These are phyloP conservation scores for Sarcophaga bullata DNA, from an alignment of 1,140 invertebrate species.

Conservation along the genomic window DNA sequence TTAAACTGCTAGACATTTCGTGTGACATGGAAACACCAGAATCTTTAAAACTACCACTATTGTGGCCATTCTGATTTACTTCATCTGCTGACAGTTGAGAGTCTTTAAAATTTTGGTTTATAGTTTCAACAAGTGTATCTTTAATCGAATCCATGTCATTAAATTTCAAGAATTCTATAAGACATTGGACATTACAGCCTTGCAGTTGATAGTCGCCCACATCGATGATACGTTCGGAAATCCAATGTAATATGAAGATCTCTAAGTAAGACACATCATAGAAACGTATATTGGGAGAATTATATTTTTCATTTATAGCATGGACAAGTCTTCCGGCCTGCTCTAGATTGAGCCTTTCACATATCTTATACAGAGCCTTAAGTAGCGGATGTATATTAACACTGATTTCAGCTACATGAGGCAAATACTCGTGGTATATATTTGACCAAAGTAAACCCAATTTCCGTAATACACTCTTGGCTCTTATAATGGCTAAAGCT, in stretches of 20 bases:
- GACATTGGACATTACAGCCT: constrained; percentile 51
- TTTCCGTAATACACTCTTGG: constrained; percentile 52
- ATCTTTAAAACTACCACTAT: neutral
- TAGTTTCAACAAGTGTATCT: constrained; percentile 50
- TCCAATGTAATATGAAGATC: constrained; percentile 59
- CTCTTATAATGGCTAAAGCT: constrained; percentile 55
- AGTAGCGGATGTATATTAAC: constrained; percentile 58
- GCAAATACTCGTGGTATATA: constrained; percentile 54
- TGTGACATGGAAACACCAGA: constrained; percentile 15
- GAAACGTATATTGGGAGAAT: constrained; percentile 51
- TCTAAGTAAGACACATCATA: constrained; percentile 56
- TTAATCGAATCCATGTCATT: constrained; percentile 53
- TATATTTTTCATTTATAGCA: constrained; percentile 47
- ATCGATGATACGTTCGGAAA: constrained; percentile 48
- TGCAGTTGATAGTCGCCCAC: constrained; percentile 51
- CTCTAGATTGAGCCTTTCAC: constrained; percentile 52
- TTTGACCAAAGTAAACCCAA: constrained; percentile 54
- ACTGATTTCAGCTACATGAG: constrained; percentile 51
- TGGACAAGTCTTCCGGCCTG: constrained; percentile 53
- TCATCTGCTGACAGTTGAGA: neutral
- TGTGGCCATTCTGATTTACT: neutral
- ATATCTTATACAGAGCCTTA: constrained; percentile 55
- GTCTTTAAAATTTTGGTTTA: constrained; percentile 46
- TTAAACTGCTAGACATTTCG: neutral
- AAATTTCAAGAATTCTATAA: constrained; percentile 59